Conservation (phyloP, 2,113 vertebrate species). For the Oncorhynchus mykiss region DNA sequence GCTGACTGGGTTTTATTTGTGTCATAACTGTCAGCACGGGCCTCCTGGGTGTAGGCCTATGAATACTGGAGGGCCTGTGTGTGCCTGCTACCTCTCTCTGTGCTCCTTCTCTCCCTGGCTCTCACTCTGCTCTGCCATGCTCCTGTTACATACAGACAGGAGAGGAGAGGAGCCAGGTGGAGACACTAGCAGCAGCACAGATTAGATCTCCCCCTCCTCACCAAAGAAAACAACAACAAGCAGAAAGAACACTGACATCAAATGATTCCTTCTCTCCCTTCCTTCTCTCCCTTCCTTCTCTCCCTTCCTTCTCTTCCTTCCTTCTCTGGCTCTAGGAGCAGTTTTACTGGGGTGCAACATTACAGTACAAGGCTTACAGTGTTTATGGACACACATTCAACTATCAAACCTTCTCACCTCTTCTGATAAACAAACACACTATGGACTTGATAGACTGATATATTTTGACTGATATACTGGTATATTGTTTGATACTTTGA, state of each 20-base stretch:
- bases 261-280: background rate
- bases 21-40: background rate
- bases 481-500: background rate
- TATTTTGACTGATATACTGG: no score
- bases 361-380: background rate
- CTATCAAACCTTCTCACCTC: background rate
- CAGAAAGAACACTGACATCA: background rate
- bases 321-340: background rate
- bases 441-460: background rate
- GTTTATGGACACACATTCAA: constrained; percentile 18
- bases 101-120: background rate
- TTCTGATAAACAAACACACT: no score
- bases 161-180: background rate
- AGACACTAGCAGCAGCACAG: background rate
- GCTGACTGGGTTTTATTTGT: background rate
- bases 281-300: background rate
- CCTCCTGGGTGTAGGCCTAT: background rate
- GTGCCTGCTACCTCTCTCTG: background rate
- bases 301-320: background rate
- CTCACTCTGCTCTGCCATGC: background rate
- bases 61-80: background rate
- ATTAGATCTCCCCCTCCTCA: constrained; percentile 3
- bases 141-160: background rate
- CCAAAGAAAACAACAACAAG: background rate
- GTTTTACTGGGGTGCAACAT: background rate